phyloP scores from a whole-genome alignment of 2,888 invertebrate species.

The Coecobrya sp. region DNA sequence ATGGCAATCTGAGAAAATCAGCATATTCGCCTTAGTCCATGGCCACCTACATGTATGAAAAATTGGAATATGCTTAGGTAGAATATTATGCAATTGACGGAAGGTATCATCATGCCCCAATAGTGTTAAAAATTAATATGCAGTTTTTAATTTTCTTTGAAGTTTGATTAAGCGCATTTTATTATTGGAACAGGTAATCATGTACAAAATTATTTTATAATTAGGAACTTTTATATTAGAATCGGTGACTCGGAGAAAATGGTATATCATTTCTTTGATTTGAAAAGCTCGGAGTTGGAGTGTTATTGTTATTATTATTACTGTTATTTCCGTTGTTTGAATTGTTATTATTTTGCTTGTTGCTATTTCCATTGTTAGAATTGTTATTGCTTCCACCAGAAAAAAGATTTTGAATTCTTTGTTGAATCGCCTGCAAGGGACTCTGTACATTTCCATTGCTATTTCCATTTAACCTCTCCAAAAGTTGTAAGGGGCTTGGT shows the following conservation, averaged over 20 bases:
- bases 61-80: no score
- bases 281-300: not conserved
- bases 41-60: no score
- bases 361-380: not conserved
- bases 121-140: no score
- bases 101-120: no score
- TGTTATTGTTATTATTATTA: not conserved
- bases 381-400: constrained; percentile 23
- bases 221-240: not conserved
- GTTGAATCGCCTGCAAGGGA: constrained; percentile 11
- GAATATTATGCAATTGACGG: no score
- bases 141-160: no score
- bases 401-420: constrained; percentile 32
- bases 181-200: not conserved
- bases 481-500: constrained; percentile 1
- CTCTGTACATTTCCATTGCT: constrained; percentile 3
- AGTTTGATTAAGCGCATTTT: no score
- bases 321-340: not conserved
- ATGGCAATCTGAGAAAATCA: no score
- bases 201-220: not conserved
- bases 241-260: not conserved
- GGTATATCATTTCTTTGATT: not conserved
- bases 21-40: no score
- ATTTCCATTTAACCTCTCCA: not conserved
- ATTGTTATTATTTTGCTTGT: not conserved